Conservation (phyloP, 2,113 vertebrate genomes). For the Eudyptes chrysolophus region DNA sequence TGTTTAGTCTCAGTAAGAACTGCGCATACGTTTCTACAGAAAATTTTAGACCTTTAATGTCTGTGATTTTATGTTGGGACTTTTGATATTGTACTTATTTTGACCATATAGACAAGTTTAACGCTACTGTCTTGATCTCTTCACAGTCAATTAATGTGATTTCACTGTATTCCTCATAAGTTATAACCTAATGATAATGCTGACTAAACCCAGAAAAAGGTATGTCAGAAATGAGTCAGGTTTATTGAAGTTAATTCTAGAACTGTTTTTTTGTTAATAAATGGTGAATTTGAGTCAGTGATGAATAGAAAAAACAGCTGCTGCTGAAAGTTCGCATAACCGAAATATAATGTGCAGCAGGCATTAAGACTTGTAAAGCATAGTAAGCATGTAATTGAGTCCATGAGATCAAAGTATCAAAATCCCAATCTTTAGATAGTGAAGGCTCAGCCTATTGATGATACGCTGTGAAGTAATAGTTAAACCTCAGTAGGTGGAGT, state of each 20-base stretch:
- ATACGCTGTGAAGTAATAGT: neutral
- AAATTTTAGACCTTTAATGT: neutral
- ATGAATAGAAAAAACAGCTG: neutral
- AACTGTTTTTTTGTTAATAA: neutral
- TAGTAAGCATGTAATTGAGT: fast-evolving
- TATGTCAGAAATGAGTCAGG: neutral
- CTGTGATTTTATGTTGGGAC: neutral
- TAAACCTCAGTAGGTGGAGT: neutral
- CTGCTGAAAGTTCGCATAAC: neutral
- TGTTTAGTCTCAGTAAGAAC: neutral
- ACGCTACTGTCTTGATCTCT: neutral
- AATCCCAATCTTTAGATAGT: neutral
- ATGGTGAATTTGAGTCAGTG: neutral
- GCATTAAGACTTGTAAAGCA: neutral
- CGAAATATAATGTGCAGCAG: neutral
- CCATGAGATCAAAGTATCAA: neutral
- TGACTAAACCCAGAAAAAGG: neutral
- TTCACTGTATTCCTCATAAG: neutral
- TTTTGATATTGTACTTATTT: neutral
- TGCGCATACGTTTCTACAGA: neutral
- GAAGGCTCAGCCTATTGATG: neutral
- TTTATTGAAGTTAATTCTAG: neutral
- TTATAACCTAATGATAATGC: neutral
- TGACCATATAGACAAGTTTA: neutral
- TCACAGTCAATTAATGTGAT: neutral